Conservation (phyloP, 92 coral and sea anemone species). For the Meandrina meandrites region DNA sequence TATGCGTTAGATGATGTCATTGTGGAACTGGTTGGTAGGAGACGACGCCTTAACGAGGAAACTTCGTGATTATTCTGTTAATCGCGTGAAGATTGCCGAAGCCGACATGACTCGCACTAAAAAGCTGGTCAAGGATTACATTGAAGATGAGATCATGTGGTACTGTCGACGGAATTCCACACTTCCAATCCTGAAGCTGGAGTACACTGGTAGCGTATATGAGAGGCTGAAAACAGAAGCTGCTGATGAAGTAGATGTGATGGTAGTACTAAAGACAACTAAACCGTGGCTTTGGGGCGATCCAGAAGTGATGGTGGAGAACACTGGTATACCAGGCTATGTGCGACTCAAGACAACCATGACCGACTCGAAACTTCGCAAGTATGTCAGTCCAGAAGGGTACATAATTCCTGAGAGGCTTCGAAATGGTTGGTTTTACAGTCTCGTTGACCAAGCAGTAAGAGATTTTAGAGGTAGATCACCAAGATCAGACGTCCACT, state of each 20-base stretch:
- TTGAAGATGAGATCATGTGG: constrained; percentile 40
- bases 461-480: constrained; percentile 7
- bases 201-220: constrained; percentile 79
- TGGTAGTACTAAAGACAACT: constrained; percentile 61
- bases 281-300: constrained; percentile 45
- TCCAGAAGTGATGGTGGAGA: constrained; percentile 32
- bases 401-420: constrained; percentile 54
- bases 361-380: constrained; percentile 27
- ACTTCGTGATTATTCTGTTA: constrained; percentile 59
- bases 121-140: constrained; percentile 47
- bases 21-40: constrained; percentile 3
- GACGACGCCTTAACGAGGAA: constrained; percentile 36
- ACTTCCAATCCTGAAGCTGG: constrained; percentile 58
- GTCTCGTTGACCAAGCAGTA: constrained; percentile 59
- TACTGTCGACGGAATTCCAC: constrained; percentile 49
- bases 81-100: constrained; percentile 61
- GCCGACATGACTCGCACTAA: constrained; percentile 60
- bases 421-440: constrained; percentile 60
- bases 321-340: constrained; percentile 56
- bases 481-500: constrained; percentile 6
- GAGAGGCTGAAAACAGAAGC: constrained; percentile 80
- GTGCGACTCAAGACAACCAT: constrained; percentile 53
- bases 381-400: constrained; percentile 38
- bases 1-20: not conserved
- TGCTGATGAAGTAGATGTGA: constrained; percentile 85